phyloP scores from a whole-genome alignment of 2,888 invertebrate genomes.

The Clanis bilineata region DNA sequence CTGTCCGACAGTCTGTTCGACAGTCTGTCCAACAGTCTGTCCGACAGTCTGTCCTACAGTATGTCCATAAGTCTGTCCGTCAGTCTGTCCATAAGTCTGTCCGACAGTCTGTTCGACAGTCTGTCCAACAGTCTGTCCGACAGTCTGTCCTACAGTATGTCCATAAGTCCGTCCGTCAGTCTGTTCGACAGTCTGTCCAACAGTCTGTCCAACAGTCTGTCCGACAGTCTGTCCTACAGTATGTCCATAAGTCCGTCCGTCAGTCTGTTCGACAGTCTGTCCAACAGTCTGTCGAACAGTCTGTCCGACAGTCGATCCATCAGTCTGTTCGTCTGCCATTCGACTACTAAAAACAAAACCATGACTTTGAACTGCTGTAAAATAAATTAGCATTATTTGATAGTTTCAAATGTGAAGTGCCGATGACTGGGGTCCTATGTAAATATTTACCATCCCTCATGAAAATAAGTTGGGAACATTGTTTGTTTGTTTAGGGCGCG shows the following conservation, averaged over 20 bases:
- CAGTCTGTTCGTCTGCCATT: neutral
- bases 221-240: neutral
- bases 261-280: neutral
- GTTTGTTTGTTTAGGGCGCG: conserved; percentile 27
- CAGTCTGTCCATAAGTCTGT: neutral
- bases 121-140: neutral
- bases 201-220: neutral
- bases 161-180: neutral
- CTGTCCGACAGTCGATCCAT: neutral
- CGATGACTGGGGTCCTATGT: conserved; percentile 22
- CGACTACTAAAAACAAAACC: conserved; percentile 2
- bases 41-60: neutral
- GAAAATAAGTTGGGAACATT: conserved; percentile 25
- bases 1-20: neutral
- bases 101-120: neutral
- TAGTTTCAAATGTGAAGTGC: conserved; percentile 19
- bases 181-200: neutral
- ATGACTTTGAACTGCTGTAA: conserved; percentile 20
- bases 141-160: neutral
- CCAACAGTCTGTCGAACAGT: neutral
- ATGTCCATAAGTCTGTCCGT: neutral
- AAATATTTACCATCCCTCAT: conserved; percentile 24
- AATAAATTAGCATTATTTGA: conserved; percentile 18
- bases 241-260: neutral
- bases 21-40: neutral